Percentiles rank a stretch among this genome's conserved stretches.
These are phyloP conservation scores for Ectropis grisescens DNA, from an alignment of 1,140 invertebrate species.

Conservation along the genomic window DNA sequence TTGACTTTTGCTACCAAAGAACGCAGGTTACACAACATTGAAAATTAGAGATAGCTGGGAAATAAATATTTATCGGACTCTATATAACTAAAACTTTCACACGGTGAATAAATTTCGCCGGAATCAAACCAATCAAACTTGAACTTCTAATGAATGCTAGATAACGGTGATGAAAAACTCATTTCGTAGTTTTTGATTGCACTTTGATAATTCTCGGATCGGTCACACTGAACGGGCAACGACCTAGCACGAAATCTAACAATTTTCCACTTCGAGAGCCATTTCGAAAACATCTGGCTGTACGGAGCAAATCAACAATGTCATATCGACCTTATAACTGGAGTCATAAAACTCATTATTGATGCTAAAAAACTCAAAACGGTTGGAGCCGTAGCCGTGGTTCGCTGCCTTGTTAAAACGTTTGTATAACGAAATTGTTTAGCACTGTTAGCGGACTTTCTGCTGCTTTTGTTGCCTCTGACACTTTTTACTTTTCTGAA, in stretches of 20 bases:
- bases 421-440: slow-evolving; percentile 32
- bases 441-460: slow-evolving; percentile 21
- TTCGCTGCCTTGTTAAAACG: slow-evolving; percentile 24
- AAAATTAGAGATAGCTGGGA: too few relatives aligned
- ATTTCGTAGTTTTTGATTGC: slow-evolving; percentile 7
- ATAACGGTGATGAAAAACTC: background rate
- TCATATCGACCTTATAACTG: slow-evolving; percentile 9
- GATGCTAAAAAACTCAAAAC: too few relatives aligned
- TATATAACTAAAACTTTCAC: too few relatives aligned
- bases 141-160: too few relatives aligned
- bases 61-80: too few relatives aligned
- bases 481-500: slow-evolving; percentile 3
- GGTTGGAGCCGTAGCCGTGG: slow-evolving; percentile 14
- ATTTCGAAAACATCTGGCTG: slow-evolving; percentile 42
- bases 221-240: slow-evolving; percentile 32
- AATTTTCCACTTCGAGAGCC: slow-evolving; percentile 40
- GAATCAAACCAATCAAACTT: too few relatives aligned
- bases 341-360: slow-evolving; percentile 7
- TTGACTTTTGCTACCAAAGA: slow-evolving; percentile 44
- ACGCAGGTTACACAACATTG: too few relatives aligned
- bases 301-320: background rate
- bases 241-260: slow-evolving; percentile 38
- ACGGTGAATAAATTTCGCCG: too few relatives aligned
- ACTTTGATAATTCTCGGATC: slow-evolving; percentile 25
- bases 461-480: slow-evolving; percentile 11